These are phyloP conservation scores for Carassius auratus DNA, from an alignment of 2,113 vertebrate genomes.

Conservation along the genomic window DNA sequence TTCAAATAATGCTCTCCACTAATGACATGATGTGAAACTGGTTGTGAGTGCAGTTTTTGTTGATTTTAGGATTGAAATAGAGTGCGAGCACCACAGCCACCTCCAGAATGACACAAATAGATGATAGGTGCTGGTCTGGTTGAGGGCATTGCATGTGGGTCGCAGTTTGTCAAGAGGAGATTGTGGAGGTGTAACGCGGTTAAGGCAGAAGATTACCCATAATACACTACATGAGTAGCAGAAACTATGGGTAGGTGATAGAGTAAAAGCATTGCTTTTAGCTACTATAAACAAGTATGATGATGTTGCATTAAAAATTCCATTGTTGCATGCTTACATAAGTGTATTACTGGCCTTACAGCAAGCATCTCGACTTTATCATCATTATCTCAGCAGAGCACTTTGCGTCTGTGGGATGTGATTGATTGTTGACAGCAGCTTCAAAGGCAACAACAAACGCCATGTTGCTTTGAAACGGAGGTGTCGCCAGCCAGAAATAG, in stretches of 20 bases:
- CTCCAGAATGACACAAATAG: neutral
- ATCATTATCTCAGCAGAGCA: neutral
- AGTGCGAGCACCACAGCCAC: neutral
- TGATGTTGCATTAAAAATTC: neutral
- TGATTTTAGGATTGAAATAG: neutral
- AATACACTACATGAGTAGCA: neutral
- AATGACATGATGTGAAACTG: neutral
- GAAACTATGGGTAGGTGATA: neutral
- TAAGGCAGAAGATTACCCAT: neutral
- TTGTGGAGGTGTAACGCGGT: slow-evolving; percentile 14
- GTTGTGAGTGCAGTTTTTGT: neutral
- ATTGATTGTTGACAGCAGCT: slow-evolving; percentile 17
- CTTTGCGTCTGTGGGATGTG: neutral
- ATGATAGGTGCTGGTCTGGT: neutral
- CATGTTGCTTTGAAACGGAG: slow-evolving; percentile 3
- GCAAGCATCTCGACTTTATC: neutral
- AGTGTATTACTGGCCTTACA: neutral
- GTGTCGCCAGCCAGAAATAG: slow-evolving; percentile 22
- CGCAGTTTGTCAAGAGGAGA: slow-evolving; percentile 22
- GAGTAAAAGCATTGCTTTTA: neutral
- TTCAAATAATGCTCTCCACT: neutral
- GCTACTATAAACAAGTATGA: neutral
- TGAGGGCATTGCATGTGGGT: neutral
- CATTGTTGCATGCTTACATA: neutral
- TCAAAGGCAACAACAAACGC: slow-evolving; percentile 16